Percentiles rank a stretch among this genome's conserved stretches.
Conservation (phyloP, 1,140 invertebrate species). For the Mamestra configurata region DNA sequence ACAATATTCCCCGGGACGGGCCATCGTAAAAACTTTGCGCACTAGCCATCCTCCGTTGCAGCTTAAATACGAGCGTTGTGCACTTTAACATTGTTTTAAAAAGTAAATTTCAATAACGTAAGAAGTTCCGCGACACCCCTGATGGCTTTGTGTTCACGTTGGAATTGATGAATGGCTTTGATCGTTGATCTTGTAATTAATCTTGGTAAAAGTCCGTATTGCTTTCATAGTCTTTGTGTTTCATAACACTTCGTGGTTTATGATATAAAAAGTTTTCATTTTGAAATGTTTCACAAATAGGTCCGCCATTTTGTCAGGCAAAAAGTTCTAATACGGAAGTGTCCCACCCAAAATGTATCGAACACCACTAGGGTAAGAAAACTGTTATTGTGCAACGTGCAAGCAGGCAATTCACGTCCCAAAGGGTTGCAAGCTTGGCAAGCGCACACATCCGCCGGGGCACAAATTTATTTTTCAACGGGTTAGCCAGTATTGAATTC, state of each 20-base stretch:
- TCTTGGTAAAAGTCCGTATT: slow-evolving; percentile 27
- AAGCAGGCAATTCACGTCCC: slow-evolving; percentile 41
- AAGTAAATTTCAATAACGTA: slow-evolving; percentile 82
- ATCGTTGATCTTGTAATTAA: slow-evolving; percentile 36
- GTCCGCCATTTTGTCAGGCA: not conserved
- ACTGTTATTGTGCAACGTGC: slow-evolving; percentile 52
- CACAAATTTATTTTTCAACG: slow-evolving; percentile 47
- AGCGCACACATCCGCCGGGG: slow-evolving; percentile 46
- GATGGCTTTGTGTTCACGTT: slow-evolving; percentile 52
- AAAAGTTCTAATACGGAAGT: slow-evolving; percentile 8
- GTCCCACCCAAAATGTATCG: slow-evolving; percentile 36
- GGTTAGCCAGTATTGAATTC: slow-evolving; percentile 50
- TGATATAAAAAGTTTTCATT: not conserved
- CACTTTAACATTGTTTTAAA: slow-evolving; percentile 81
- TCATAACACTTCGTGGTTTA: not conserved
- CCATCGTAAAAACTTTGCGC: slow-evolving; percentile 83
- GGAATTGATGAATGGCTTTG: slow-evolving; percentile 47
- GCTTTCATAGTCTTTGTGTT: not conserved
- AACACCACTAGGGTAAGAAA: slow-evolving; percentile 29
- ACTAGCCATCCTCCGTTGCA: slow-evolving; percentile 63
- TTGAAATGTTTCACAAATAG: slow-evolving; percentile 6
- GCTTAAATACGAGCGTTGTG: slow-evolving; percentile 71
- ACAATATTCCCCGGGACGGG: slow-evolving; percentile 76
- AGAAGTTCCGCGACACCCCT: slow-evolving; percentile 69
- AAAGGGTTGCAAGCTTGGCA: slow-evolving; percentile 46